Percentiles rank a stretch among this genome's conserved stretches.
These are phyloP conservation scores for Lucinisca nassula DNA, from an alignment of 2,888 invertebrate species.

Conservation along the genomic window DNA sequence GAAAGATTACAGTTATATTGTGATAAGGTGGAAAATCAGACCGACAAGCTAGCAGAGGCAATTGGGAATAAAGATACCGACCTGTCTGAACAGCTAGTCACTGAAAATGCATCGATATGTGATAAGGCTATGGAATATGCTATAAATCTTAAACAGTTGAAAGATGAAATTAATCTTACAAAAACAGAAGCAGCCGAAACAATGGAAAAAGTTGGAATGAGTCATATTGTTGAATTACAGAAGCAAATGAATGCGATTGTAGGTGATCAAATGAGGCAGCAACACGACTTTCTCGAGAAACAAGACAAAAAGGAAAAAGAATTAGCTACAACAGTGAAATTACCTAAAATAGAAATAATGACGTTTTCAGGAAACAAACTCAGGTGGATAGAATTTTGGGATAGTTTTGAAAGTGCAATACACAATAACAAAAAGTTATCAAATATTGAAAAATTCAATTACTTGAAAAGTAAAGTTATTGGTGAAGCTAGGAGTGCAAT, in stretches of 20 bases:
- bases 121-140: background rate
- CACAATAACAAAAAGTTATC: background rate
- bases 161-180: background rate
- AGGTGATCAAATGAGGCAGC: constrained; percentile 15
- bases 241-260: constrained; percentile 1
- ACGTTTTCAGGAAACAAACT: background rate
- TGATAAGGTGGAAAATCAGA: background rate
- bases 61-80: background rate
- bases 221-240: background rate
- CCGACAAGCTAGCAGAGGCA: background rate
- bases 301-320: background rate
- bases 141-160: background rate
- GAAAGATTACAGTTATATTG: background rate
- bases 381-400: constrained; percentile 1
- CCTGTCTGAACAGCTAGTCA: background rate
- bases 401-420: constrained; percentile 1
- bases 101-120: background rate
- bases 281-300: constrained; percentile 16
- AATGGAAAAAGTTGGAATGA: background rate
- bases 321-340: background rate
- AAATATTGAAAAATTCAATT: constrained; percentile 12
- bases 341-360: constrained; percentile 5
- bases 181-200: background rate
- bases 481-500: constrained; percentile 3
- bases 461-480: background rate